Evolutionary conservation across 2,113 vertebrate species (phyloP).

Genomic region (Enhydra lutris): DNA sequence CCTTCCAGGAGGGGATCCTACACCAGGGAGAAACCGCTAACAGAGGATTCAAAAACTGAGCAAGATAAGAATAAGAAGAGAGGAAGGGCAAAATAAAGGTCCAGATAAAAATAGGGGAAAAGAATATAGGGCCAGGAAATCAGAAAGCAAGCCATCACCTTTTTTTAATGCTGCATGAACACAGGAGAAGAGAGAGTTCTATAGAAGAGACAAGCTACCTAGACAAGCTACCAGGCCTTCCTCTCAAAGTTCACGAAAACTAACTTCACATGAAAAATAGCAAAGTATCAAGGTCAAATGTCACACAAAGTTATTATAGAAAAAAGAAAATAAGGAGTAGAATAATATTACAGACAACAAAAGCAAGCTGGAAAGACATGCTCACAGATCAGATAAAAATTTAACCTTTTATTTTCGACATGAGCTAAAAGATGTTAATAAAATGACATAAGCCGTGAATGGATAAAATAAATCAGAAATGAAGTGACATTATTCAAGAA

Average conservation of each 20-base stretch:
- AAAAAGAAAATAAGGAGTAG: not conserved
- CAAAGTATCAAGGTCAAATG: conserved; percentile 14
- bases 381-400: not conserved
- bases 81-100: not conserved
- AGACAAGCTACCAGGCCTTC: not conserved
- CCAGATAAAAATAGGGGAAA: not conserved
- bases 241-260: not conserved
- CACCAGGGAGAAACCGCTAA: not conserved
- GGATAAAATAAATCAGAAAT: not conserved
- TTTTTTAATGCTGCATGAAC: not conserved
- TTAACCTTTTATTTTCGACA: not conserved
- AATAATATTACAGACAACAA: not conserved
- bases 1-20: not conserved
- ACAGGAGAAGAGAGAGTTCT: not conserved
- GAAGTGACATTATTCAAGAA: not conserved
- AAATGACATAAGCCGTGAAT: not conserved
- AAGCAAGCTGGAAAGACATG: not conserved
- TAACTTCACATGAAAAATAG: not conserved
- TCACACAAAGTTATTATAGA: not conserved
- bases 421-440: not conserved
- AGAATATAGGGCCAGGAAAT: not conserved
- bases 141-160: not conserved
- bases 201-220: not conserved
- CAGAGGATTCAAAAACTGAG: not conserved
- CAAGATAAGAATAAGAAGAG: not conserved